Evolutionary conservation across 1,140 invertebrate species (phyloP).

Genomic region (Mycetomoellerius zeteki): DNA sequence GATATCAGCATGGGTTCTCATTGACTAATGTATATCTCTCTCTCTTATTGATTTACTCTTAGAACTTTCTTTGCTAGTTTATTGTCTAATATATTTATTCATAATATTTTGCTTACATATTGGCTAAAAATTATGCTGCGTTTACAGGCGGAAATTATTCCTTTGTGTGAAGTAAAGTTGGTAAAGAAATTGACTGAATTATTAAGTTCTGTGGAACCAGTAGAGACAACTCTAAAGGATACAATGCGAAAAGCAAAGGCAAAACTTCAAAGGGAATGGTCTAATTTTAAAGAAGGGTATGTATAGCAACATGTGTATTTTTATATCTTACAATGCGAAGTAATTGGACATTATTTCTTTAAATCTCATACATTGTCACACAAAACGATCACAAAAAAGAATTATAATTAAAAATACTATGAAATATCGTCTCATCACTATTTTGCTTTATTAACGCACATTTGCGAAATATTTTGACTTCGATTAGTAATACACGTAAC

Average conservation of each 20-base stretch:
- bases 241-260: slow-evolving; percentile 76
- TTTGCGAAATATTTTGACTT: slow-evolving; percentile 31
- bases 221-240: slow-evolving; percentile 77
- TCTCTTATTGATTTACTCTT: too few species aligned
- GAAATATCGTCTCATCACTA: slow-evolving; percentile 9
- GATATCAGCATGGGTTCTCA: too few species aligned
- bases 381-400: slow-evolving; percentile 9
- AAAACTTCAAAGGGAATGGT: slow-evolving; percentile 82
- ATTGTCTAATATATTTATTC: too few species aligned
- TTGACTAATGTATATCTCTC: too few species aligned
- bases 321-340: not conserved
- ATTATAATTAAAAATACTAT: not conserved
- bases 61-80: too few species aligned
- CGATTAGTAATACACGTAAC: not conserved
- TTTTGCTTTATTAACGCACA: slow-evolving; percentile 21
- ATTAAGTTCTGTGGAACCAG: slow-evolving; percentile 74
- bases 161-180: slow-evolving; percentile 79
- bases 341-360: slow-evolving; percentile 26
- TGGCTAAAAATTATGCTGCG: not conserved
- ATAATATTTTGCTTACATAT: slow-evolving; percentile 22
- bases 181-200: slow-evolving; percentile 77
- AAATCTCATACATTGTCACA: slow-evolving; percentile 24
- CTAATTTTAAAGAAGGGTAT: slow-evolving; percentile 82
- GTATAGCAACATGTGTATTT: slow-evolving; percentile 11
- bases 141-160: slow-evolving; percentile 71